phyloP scores from a whole-genome alignment of 2,113 vertebrate genomes.

The human region GRCh38 chr4:115053001-115053500 shows the following conservation, averaged over 20 bases:
- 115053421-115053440: neutral
- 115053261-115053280: neutral
- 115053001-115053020: neutral
- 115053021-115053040: neutral
- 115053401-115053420: neutral
- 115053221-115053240: neutral
- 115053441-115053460: neutral
- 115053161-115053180: neutral
- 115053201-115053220: neutral
- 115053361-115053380: neutral
- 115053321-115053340: neutral
- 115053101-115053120: rapidly evolving
- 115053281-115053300: neutral
- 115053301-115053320: neutral
- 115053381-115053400: neutral
- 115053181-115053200: neutral
- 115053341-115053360: neutral
- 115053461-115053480: neutral
- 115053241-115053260: neutral
- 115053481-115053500: neutral
- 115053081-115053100: neutral
- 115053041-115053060: constrained; percentile 7
- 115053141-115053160: neutral
- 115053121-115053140: neutral
- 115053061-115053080: neutral